Base-by-base conservation (phyloP, 2,113 vertebrate genomes). In the Psettodes erumei region DNA sequence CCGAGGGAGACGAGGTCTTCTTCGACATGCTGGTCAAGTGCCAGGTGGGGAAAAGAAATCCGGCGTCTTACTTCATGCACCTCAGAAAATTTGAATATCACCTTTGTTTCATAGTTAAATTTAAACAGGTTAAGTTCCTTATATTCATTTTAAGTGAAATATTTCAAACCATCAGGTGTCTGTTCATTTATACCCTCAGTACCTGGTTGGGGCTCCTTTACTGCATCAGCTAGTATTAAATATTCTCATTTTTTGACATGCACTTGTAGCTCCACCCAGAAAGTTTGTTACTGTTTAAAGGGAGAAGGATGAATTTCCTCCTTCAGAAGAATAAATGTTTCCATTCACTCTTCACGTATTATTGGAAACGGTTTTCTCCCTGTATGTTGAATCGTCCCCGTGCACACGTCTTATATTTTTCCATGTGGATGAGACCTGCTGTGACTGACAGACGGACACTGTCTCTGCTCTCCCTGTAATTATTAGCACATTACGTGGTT, bases 21-120 rank as follows among this genome's bases (percentile, higher is more conserved):
- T 99, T 99, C 4, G 96, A 99, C 53, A 96, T 94, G 85, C 68
- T 99, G 1, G 77, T 97, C 0, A 99, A 98, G 91, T 98, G 96
- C 89, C 97, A 99, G 92, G 98, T 98, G 19, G 77, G 82, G 18
- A 50, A 45, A 58, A 10, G 0, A 47, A 56, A 27, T 19, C 27
- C n/a, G n/a, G n/a, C n/a, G n/a, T n/a, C n/a, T n/a, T n/a, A n/a
- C n/a, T n/a, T n/a, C n/a, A n/a, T n/a, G n/a, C n/a, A n/a, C n/a
- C n/a, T n/a, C n/a, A n/a, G n/a, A n/a, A n/a, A n/a, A n/a, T n/a
- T n/a, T n/a, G n/a, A n/a, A n/a, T n/a, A n/a, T n/a, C n/a, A n/a
- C n/a, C n/a, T n/a, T n/a, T n/a, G n/a, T n/a, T n/a, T n/a, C n/a
- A n/a, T n/a, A n/a, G n/a, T n/a, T n/a, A n/a, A n/a, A n/a, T n/a